Evolutionary conservation across 2,797 vertebrate species (phyloP).

Genomic region (Pelochelys cantorii): DNA sequence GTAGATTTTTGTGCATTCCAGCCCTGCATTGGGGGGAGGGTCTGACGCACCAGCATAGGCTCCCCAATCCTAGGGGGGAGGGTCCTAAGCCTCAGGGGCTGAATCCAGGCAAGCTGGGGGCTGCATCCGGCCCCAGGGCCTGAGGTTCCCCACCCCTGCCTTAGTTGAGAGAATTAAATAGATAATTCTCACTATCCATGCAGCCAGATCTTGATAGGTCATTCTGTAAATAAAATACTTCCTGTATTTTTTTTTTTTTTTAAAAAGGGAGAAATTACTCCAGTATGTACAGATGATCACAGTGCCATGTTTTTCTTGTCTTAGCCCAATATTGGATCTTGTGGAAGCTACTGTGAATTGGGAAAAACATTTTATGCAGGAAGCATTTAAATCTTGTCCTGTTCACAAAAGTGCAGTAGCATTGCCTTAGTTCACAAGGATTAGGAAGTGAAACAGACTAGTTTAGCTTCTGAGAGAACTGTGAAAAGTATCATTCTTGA

Average conservation of each 20-base stretch:
- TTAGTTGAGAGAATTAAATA: too few species aligned
- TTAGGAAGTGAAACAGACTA: slow-evolving; percentile 1
- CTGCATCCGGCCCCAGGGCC: too few species aligned
- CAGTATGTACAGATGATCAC: rapidly evolving
- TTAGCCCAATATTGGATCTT: background rate
- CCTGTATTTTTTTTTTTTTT: background rate
- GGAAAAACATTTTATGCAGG: background rate
- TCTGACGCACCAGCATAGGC: too few species aligned
- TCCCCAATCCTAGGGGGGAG: too few species aligned
- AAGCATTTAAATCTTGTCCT: background rate
- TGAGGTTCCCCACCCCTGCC: too few species aligned
- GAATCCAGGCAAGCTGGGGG: too few species aligned
- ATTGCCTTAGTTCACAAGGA: background rate
- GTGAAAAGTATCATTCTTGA: background rate
- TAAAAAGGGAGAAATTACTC: background rate
- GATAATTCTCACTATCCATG: background rate
- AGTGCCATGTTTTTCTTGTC: background rate
- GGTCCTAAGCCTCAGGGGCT: too few species aligned
- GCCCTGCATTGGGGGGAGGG: too few species aligned
- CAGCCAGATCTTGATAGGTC: background rate
- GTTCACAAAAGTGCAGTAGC: background rate
- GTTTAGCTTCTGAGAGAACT: background rate
- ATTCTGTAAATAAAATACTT: slow-evolving; percentile 2
- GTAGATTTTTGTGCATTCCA: too few species aligned
- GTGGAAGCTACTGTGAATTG: background rate